Evolutionary conservation across 2,113 vertebrate species (phyloP).

Genomic region (Petaurus breviceps): DNA sequence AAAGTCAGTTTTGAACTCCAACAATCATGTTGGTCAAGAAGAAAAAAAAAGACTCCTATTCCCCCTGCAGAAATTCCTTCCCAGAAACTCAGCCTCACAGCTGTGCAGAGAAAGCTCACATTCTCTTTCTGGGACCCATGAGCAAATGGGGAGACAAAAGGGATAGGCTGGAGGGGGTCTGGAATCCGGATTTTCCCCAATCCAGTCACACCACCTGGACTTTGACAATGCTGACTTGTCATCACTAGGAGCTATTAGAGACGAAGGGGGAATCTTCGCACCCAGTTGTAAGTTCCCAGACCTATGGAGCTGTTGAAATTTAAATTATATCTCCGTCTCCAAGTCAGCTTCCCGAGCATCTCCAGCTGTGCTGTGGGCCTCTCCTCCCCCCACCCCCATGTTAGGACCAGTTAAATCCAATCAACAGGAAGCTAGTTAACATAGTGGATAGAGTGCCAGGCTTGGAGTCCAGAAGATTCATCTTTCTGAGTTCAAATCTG

Average conservation of each 20-base stretch:
- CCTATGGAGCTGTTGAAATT: neutral
- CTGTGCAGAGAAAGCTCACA: neutral
- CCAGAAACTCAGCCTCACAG: neutral
- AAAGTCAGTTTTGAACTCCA: neutral
- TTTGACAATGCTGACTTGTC: neutral
- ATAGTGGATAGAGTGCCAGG: neutral
- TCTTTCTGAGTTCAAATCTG: neutral
- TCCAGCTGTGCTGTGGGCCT: neutral
- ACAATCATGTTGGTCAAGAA: neutral
- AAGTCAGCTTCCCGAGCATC: neutral
- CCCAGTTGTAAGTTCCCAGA: neutral
- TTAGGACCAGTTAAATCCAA: conserved; percentile 27
- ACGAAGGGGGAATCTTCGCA: neutral
- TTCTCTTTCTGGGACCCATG: neutral
- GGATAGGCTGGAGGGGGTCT: neutral
- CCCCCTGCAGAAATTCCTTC: neutral
- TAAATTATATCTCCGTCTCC: neutral
- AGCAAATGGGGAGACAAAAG: neutral
- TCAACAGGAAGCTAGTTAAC: conserved; percentile 69
- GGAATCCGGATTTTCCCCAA: neutral
- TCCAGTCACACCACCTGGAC: neutral
- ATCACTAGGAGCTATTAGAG: neutral
- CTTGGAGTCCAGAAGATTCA: neutral
- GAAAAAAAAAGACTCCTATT: neutral
- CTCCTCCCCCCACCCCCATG: too few species aligned